Evolutionary conservation across 2,888 invertebrate genomes (phyloP).

Genomic region (Archaeoteleia sp.): DNA sequence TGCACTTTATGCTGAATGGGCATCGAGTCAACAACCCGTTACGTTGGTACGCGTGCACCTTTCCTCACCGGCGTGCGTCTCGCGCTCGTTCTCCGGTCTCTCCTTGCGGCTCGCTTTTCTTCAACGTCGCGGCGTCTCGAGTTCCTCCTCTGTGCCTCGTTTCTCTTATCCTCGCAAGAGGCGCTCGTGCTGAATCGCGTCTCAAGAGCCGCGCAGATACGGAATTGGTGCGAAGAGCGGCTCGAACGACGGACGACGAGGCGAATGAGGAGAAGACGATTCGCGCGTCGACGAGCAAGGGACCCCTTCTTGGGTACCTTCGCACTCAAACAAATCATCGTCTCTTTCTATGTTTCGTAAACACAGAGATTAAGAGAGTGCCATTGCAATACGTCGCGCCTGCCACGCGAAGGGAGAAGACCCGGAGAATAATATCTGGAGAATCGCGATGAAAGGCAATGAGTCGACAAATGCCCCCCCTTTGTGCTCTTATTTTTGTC

Average conservation of each 20-base stretch:
- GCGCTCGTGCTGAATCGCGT: constrained; percentile 14
- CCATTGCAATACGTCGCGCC: constrained; percentile 13
- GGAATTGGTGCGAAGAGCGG: background rate
- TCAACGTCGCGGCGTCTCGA: background rate
- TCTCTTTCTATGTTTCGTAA: constrained; percentile 32
- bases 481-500: constrained; percentile 29
- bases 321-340: constrained; percentile 47
- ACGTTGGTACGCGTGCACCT: constrained; percentile 44
- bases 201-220: constrained; percentile 25
- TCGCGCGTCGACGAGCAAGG: constrained; percentile 38
- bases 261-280: constrained; percentile 30
- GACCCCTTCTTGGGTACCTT: too few species aligned
- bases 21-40: constrained; percentile 72
- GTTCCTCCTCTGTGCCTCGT: background rate
- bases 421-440: background rate
- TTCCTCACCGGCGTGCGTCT: constrained; percentile 20
- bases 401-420: background rate
- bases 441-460: constrained; percentile 41
- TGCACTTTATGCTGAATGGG: constrained; percentile 74
- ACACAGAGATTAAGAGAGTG: constrained; percentile 40
- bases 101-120: constrained; percentile 36
- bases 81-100: constrained; percentile 40
- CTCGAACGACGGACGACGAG: background rate
- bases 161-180: constrained; percentile 13
- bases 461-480: constrained; percentile 41